phyloP scores from a whole-genome alignment of 2,113 vertebrate species.

The Embiotoca jacksoni region DNA sequence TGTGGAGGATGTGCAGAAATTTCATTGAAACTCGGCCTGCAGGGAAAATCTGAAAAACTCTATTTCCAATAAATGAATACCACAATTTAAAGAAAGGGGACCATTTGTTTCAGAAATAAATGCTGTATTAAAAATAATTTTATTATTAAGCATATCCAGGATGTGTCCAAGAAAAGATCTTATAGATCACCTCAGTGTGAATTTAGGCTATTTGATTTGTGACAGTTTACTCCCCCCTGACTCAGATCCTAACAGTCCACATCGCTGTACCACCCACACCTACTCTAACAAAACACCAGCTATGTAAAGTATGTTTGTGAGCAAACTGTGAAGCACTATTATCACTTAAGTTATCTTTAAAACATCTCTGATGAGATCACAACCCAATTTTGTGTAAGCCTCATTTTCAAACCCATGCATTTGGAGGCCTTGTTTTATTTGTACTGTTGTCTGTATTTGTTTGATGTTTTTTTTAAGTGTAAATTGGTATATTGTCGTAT shows the following conservation, averaged over 20 bases:
- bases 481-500: neutral
- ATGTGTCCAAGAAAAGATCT: neutral
- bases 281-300: slow-evolving; percentile 15
- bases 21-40: too few species aligned
- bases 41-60: too few species aligned
- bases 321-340: neutral
- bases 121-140: neutral
- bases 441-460: neutral
- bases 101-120: neutral
- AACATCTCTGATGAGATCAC: neutral
- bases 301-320: neutral
- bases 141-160: neutral
- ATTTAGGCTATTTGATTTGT: neutral
- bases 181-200: neutral
- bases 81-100: too few species aligned
- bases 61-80: too few species aligned
- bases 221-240: slow-evolving; percentile 8
- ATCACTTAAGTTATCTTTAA: neutral
- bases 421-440: neutral
- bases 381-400: neutral
- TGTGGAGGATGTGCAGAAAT: too few species aligned
- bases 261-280: neutral
- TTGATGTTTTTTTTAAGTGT: neutral
- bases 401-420: neutral
- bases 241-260: neutral